Percentiles rank a stretch among this genome's conserved stretches.
These are phyloP conservation scores for Galleria mellonella DNA, from an alignment of 1,140 invertebrate genomes.

Conservation along the genomic window DNA sequence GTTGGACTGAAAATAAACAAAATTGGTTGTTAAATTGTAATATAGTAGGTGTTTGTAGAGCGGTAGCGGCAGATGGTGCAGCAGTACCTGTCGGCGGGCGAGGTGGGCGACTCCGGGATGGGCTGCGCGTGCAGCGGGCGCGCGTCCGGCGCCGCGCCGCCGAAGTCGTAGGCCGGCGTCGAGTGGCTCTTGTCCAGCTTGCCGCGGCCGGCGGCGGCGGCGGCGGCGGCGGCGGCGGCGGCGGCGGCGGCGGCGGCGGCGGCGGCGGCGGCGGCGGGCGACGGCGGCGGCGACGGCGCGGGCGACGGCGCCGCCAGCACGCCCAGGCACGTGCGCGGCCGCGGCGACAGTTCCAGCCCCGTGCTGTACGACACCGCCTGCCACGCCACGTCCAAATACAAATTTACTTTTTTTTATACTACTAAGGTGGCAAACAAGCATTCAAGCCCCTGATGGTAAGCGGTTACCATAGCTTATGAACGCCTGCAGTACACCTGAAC, in stretches of 20 bases:
- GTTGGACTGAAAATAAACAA: slow-evolving; percentile 16
- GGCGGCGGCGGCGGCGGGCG: slow-evolving; percentile 10
- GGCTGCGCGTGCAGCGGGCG: slow-evolving; percentile 35
- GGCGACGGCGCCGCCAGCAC: slow-evolving; percentile 30
- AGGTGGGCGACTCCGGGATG: slow-evolving; percentile 54
- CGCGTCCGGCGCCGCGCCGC: slow-evolving; percentile 47
- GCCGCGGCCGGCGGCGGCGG: slow-evolving; percentile 47
- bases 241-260: slow-evolving; percentile 2
- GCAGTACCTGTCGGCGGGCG: slow-evolving; percentile 30
- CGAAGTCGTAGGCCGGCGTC: slow-evolving; percentile 83
- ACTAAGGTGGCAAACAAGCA: too few species aligned
- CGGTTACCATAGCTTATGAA: too few species aligned
- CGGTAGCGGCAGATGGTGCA: neutral
- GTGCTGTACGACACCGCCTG: slow-evolving; percentile 80
- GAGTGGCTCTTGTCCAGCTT: slow-evolving; percentile 85
- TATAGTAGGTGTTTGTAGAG: too few species aligned
- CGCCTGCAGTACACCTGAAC: too few species aligned
- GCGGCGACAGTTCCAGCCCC: slow-evolving; percentile 78
- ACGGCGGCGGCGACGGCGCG: neutral
- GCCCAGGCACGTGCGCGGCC: slow-evolving; percentile 81
- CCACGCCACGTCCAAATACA: neutral
- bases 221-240: slow-evolving; percentile 5
- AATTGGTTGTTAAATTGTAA: neutral
- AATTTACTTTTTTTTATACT: neutral
- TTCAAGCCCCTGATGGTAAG: too few species aligned